These are phyloP conservation scores for Gonocerus acuteangulatus DNA, from an alignment of 2,888 invertebrate genomes.

Conservation along the genomic window DNA sequence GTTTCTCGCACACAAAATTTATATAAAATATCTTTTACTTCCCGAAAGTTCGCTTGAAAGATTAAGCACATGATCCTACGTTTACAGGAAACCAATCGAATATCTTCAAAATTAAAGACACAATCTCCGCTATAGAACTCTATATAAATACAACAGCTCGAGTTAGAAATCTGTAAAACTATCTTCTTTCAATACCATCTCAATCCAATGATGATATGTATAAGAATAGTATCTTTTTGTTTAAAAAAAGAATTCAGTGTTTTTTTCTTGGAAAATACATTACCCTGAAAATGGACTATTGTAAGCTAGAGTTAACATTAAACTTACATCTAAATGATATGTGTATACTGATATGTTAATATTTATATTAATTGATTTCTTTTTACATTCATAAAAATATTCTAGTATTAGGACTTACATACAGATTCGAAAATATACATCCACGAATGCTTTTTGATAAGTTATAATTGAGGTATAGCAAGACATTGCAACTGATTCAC, in stretches of 20 bases:
- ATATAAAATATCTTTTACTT: background rate
- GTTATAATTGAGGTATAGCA: constrained; percentile 31
- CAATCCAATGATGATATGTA: constrained; percentile 4
- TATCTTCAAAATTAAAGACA: no score
- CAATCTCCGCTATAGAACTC: no score
- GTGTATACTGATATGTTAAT: constrained; percentile 32
- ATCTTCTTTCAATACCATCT: background rate
- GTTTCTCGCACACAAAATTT: background rate
- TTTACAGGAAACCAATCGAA: no score
- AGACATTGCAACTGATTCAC: background rate
- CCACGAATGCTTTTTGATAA: constrained; percentile 21
- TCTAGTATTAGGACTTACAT: constrained; percentile 29
- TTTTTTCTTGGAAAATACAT: background rate
- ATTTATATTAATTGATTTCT: constrained; percentile 25
- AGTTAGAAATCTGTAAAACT: background rate
- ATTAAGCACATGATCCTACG: background rate
- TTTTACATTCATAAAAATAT: constrained; percentile 26
- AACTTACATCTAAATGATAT: constrained; percentile 29
- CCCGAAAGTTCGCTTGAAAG: background rate
- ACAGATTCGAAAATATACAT: constrained; percentile 33
- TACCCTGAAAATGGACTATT: constrained; percentile 35
- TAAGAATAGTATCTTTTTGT: constrained; percentile 4
- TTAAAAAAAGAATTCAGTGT: background rate
- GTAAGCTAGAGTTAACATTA: constrained; percentile 27
- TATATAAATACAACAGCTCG: no score